Evolutionary conservation across 2,888 invertebrate genomes (phyloP).

Genomic region (Drosophila paracracens): DNA sequence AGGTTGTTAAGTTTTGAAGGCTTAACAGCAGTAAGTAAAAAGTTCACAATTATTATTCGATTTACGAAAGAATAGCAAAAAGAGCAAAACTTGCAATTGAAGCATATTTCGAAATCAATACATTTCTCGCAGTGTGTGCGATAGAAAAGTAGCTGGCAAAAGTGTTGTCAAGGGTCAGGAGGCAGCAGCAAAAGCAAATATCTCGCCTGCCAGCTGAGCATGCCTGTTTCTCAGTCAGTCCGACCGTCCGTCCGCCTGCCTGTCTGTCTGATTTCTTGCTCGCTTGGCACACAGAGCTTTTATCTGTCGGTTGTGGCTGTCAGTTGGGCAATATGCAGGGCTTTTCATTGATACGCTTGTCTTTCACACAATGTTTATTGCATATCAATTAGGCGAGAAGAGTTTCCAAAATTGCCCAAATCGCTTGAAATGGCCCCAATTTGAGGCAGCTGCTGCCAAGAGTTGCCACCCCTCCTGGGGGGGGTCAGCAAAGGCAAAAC

Average conservation of each 20-base stretch:
- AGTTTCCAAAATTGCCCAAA: slow-evolving; percentile 5
- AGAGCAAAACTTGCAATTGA: background rate
- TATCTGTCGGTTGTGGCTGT: slow-evolving; percentile 34
- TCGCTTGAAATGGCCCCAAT: slow-evolving; percentile 44
- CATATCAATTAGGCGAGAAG: slow-evolving; percentile 70
- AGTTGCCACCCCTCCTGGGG: background rate
- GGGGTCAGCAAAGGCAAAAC: slow-evolving; percentile 49
- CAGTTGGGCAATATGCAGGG: slow-evolving; percentile 57
- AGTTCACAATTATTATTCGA: background rate
- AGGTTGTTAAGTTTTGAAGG: background rate
- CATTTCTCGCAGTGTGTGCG: background rate
- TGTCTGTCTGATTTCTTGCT: background rate
- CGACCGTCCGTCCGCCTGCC: background rate
- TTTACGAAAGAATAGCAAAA: background rate
- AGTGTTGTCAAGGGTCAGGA: background rate
- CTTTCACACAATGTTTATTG: slow-evolving; percentile 73
- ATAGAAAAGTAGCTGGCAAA: slow-evolving; percentile 1
- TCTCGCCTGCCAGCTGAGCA: background rate
- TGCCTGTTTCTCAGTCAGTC: background rate
- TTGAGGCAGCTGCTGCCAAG: slow-evolving; percentile 39
- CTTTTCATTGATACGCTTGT: slow-evolving; percentile 60
- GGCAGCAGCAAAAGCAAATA: slow-evolving; percentile 7
- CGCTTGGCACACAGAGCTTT: slow-evolving; percentile 25
- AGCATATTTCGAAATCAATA: background rate
- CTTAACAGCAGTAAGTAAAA: no score